Base-by-base conservation (phyloP, 2,113 vertebrate genomes). In the Oncorhynchus clarkii region DNA sequence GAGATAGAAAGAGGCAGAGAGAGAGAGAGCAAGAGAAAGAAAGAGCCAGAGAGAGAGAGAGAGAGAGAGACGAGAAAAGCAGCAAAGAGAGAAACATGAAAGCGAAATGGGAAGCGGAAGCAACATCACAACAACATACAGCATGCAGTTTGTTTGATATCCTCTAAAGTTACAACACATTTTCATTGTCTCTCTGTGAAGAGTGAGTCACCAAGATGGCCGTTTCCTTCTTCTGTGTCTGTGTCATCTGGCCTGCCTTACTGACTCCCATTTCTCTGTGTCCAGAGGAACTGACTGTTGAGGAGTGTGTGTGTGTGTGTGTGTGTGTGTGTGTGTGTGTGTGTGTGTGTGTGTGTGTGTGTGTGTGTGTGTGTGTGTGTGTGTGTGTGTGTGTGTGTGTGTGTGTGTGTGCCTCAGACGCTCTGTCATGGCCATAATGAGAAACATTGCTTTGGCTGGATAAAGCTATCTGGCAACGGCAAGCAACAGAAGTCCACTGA, bases 231-330 rank as follows among this genome's bases (percentile, higher is more conserved):
- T 20, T 8, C 18, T 62, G n/a, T 60, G 59, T 22, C 59, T 60
- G 16, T 62, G 59, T 22, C 49, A 22, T 62, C 18, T 62, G n/a
- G n/a, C 12, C 1, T 54, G 49, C 8, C 39, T 45, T 45, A 16
- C 49, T 54, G 14, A 16, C 49, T 54, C 49, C 4, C 12, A 54
- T 16, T 51, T 65, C 62, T 24, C 20, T 14, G 7, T 11, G 8
- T 12, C 24, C 24, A 7, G 9, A 22, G 62, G 3, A 24, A 65
- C 9, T 66, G 20, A 66, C 64, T n/a, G 29, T 18, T 64, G 49
- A 67, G 8, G 70, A 60, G 74, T 68, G 68, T 75, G 71, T 75
- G 60, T 68, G 69, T 73, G 74, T 68, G 68, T 59, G n/a, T 54
- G 18, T 54, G 67, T 20, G 29, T 59, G n/a, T 54, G 18, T 54